A percentile compares a stretch with the other conserved stretches of the same genome.
Conservation (phyloP, 2,113 vertebrate genomes). For the Chaetura pelagica region DNA sequence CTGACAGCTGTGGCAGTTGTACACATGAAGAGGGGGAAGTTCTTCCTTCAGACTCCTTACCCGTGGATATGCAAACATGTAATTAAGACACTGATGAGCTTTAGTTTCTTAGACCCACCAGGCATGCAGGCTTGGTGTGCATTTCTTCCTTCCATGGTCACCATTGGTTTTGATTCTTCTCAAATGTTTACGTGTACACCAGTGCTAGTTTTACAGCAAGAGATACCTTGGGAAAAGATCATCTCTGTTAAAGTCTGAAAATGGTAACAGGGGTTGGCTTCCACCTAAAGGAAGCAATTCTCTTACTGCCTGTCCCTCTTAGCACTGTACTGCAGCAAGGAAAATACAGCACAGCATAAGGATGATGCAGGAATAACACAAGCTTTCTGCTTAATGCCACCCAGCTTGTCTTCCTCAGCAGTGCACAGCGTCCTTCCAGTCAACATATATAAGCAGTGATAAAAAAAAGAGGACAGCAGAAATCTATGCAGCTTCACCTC, state of each 20-base stretch:
- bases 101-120: not conserved
- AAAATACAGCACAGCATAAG: not conserved
- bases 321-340: not conserved
- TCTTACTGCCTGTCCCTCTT: not conserved
- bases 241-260: not conserved
- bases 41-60: slow-evolving; percentile 24
- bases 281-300: not conserved
- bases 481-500: not conserved
- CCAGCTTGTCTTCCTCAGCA: not conserved
- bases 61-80: not conserved
- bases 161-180: not conserved
- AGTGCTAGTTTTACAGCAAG: not conserved
- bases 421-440: not conserved
- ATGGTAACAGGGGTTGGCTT: not conserved
- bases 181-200: not conserved
- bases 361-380: not conserved
- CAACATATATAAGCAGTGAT: not conserved
- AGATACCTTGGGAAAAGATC: not conserved
- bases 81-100: not conserved
- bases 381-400: not conserved
- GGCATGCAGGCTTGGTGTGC: not conserved
- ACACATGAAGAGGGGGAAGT: not conserved
- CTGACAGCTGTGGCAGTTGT: not conserved
- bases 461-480: not conserved
- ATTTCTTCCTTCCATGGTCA: not conserved